Evolutionary conservation across 2,113 vertebrate species (phyloP), one percentile per base, ranked within the genome.

Genomic region (Bos javanicus): DNA sequence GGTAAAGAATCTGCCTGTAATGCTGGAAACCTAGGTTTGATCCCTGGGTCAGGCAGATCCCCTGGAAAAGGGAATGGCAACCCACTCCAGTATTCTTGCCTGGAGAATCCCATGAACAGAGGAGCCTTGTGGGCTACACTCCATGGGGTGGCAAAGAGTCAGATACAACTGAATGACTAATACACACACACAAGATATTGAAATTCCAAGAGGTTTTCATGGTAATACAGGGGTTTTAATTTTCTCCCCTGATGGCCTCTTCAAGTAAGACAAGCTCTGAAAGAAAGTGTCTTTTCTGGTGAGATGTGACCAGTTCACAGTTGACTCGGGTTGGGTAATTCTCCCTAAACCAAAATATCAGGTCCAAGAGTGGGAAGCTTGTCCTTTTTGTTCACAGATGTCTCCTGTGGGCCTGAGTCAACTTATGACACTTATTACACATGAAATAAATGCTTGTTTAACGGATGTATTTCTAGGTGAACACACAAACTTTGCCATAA

Each of bases 171-270:
- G 12, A 39, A 36, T 25, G 21, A 74, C 19, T 74, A 25, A 74
- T 21, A 74, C 67, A 74, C 36, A 36, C n/a, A 74, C 21, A 43
- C 71, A 25, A 7, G 71, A 12, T 74, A 43, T 2, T 56, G 33
- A 54, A 26, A 50, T 94, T 78, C 83, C 19, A 12, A 26, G n/a
- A 95, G 19, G 4, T 88, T 86, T 95, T 80, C 50, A 21, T 16
- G 26, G 23, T 54, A 60, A 57, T 7, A 76, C 78, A 39, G 43
- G 59, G 28, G 30, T 46, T 80, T 96, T 48, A 9, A 54, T 71
- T 56, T 94, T 43, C 62, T 96, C 78, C 62, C 64, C 46, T 26
- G 62, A 56, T 90, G 60, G 36, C n/a, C 50, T 94, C 84, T 95
- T 87, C 46, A 30, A 26, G 13, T 59, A 90, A 43, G 43, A 57